Conservation (phyloP, 1,140 invertebrate species). For the Lucilia sericata region DNA sequence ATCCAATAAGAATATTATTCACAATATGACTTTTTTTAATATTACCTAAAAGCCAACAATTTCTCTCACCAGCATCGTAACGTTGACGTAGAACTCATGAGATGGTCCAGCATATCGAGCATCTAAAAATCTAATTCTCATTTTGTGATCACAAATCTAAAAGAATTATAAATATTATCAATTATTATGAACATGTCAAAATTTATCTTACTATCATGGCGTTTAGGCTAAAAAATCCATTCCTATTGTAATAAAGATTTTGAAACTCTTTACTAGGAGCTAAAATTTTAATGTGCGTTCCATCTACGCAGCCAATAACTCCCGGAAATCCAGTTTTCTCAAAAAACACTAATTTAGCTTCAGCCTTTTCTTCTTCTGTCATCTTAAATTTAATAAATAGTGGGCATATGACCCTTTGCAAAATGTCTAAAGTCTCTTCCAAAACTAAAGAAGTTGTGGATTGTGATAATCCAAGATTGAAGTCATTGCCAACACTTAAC, state of each 20-base stretch:
- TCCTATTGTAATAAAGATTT: conserved; percentile 15
- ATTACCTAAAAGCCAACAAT: conserved; percentile 10
- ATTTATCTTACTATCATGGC: background rate
- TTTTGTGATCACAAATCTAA: conserved; percentile 29
- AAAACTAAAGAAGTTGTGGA: background rate
- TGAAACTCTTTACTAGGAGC: background rate
- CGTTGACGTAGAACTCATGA: background rate
- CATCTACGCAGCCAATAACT: too few species aligned
- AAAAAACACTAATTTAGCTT: background rate
- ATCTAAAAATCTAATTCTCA: background rate
- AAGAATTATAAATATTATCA: background rate
- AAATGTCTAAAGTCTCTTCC: background rate
- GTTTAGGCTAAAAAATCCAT: background rate
- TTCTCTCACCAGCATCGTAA: background rate
- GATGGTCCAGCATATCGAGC: background rate
- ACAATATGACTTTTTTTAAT: too few species aligned
- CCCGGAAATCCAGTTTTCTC: background rate
- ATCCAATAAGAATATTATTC: too few species aligned
- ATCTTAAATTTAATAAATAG: background rate
- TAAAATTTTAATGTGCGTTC: background rate
- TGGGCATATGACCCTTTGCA: background rate
- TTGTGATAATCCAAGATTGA: background rate
- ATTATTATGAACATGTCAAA: too few species aligned
- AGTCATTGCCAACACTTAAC: background rate
- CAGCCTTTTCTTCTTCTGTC: conserved; percentile 3